Percentiles rank a stretch among this genome's conserved stretches.
These are phyloP conservation scores for Macrosteles quadrilineatus DNA, from an alignment of 1,140 invertebrate genomes.

Conservation along the genomic window DNA sequence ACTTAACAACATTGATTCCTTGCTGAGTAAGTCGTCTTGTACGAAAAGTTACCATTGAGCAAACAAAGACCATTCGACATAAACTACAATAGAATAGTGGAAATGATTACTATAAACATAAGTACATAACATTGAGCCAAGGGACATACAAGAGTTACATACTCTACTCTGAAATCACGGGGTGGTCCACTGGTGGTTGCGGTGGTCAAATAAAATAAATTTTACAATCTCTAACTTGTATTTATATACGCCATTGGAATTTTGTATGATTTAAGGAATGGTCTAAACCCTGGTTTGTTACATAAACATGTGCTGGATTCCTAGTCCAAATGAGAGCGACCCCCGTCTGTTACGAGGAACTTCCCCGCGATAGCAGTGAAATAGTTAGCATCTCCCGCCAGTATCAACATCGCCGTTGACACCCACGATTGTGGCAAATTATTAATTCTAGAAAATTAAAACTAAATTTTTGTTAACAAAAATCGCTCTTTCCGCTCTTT, in stretches of 20 bases:
- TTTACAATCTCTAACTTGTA: background rate
- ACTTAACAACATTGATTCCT: too few species aligned
- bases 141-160: constrained; percentile 2
- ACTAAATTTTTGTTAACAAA: too few species aligned
- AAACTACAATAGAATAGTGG: constrained; percentile 7
- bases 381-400: background rate
- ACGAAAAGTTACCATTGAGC: constrained; percentile 8
- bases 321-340: background rate
- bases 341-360: background rate
- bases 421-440: too few species aligned
- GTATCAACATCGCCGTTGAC: too few species aligned
- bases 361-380: background rate
- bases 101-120: constrained; percentile 11
- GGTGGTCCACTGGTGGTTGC: background rate
- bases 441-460: too few species aligned
- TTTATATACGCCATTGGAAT: background rate
- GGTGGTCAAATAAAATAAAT: background rate
- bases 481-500: too few species aligned
- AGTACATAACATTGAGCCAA: constrained; percentile 5
- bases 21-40: background rate
- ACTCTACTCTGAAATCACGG: constrained; percentile 20
- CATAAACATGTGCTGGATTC: background rate
- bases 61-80: constrained; percentile 18
- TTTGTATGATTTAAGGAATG: background rate
- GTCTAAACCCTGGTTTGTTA: background rate